Evolutionary conservation across 2,888 invertebrate genomes (phyloP), one percentile per base, ranked within the genome.

Genomic region (Apeira syringaria): DNA sequence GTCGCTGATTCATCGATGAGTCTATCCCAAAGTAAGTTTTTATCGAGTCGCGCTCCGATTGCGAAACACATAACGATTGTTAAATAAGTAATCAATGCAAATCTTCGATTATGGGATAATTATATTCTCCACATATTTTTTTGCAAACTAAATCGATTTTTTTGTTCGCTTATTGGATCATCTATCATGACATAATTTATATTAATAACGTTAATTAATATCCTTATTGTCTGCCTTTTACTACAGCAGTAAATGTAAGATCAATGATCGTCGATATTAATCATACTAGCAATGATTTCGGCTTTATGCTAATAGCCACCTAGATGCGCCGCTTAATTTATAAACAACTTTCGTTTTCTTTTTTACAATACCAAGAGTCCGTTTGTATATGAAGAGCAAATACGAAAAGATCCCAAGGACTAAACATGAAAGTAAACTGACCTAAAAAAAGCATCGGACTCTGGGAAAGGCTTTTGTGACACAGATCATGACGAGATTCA

Each of bases 1-100:
- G 64, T 70, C 68, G 59, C 50, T 89, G 89, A 89, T 69, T 89
- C 89, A 89, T 77, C 88, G 89, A 85, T 87, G 89, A 89, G 87
- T 89, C 85, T 88, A 86, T 84, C 78, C 75, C 73, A 75, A 80
- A 74, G 66, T 72, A 66, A 82, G 66, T 83, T 87, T 85, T 87
- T 85, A 87, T 84, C 82, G 86, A 66, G 68, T 72, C 74, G 69
- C 66, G 61, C 43, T 39, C 37, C 63, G 61, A 47, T 38, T 32
- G 37, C 51, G 47, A 45, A 55, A 48, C 44, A 44, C 70, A 71
- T 69, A 66, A n/a, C n/a, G n/a, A n/a, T n/a, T 66, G 70, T 61
- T 35, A 58, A 53, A 56, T 52, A 52, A 47, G 50, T 52, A 59
- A 57, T 58, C 46, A 26, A 30, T 32, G 39, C 40, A 39, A 47